Evolutionary conservation across 2,797 vertebrate species (phyloP).

Genomic region (Distichodus sexfasciatus): DNA sequence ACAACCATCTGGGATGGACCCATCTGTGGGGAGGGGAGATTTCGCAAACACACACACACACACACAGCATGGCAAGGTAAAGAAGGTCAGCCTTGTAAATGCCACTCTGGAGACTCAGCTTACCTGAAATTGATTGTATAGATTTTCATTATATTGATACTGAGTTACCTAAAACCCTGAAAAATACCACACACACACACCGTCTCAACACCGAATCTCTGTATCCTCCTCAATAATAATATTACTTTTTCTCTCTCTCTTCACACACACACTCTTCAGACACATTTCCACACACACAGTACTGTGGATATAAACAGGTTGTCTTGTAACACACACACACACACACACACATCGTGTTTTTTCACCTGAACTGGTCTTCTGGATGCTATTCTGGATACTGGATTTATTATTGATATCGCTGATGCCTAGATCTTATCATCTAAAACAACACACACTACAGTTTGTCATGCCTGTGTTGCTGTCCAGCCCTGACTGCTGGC

Average conservation of each 20-base stretch:
- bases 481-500: too few relatives aligned
- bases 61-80: neutral
- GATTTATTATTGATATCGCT: too few relatives aligned
- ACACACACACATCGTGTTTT: neutral
- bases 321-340: neutral
- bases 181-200: neutral
- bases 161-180: neutral
- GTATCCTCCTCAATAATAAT: too few relatives aligned
- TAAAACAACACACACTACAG: too few relatives aligned
- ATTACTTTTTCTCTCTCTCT: too few relatives aligned
- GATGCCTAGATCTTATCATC: too few relatives aligned
- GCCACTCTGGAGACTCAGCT: neutral
- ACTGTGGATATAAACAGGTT: neutral
- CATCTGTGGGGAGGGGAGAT: conserved; percentile 48
- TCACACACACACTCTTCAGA: neutral
- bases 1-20: conserved; percentile 42
- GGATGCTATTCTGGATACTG: too few relatives aligned
- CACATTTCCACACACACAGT: too few relatives aligned
- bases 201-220: too few relatives aligned
- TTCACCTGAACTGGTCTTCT: neutral
- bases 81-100: neutral
- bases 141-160: neutral
- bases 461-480: too few relatives aligned
- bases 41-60: neutral
- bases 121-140: neutral